Evolutionary conservation across 2,888 invertebrate species (phyloP).

Genomic region (Caenorhabditis macrosperma): DNA sequence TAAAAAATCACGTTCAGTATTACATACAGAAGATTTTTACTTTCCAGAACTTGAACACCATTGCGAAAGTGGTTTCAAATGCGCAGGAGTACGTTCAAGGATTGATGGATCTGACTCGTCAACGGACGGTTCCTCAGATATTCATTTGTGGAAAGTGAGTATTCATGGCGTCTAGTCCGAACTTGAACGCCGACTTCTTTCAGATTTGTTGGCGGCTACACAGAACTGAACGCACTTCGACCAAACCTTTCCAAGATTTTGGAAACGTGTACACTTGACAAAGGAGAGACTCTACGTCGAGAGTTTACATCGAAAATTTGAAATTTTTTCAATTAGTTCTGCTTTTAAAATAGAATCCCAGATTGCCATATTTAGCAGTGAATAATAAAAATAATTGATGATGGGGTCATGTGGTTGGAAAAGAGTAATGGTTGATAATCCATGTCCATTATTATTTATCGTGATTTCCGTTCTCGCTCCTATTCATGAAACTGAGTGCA

Average conservation of each 20-base stretch:
- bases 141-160: constrained; percentile 76
- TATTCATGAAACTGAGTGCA: constrained; percentile 35
- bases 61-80: constrained; percentile 51
- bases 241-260: constrained; percentile 57
- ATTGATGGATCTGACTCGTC: constrained; percentile 64
- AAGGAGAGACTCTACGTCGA: constrained; percentile 53
- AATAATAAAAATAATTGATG: constrained; percentile 20
- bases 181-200: too few species aligned
- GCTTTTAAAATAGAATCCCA: neutral
- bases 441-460: constrained; percentile 45
- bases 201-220: constrained; percentile 68
- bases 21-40: too few species aligned
- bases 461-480: neutral
- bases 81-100: constrained; percentile 61
- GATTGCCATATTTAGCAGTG: constrained; percentile 2
- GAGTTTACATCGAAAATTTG: constrained; percentile 49
- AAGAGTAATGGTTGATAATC: constrained; percentile 41
- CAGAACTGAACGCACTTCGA: constrained; percentile 60
- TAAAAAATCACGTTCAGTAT: too few species aligned
- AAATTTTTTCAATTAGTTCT: neutral
- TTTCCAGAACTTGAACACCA: constrained; percentile 62
- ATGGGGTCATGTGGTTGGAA: neutral
- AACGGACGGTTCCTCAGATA: constrained; percentile 77
- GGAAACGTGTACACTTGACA: constrained; percentile 62
- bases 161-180: neutral